Conservation (phyloP, 30 jellyfish, hydroid and myxozoan genomes). For the Cassiopea xamachana region DNA sequence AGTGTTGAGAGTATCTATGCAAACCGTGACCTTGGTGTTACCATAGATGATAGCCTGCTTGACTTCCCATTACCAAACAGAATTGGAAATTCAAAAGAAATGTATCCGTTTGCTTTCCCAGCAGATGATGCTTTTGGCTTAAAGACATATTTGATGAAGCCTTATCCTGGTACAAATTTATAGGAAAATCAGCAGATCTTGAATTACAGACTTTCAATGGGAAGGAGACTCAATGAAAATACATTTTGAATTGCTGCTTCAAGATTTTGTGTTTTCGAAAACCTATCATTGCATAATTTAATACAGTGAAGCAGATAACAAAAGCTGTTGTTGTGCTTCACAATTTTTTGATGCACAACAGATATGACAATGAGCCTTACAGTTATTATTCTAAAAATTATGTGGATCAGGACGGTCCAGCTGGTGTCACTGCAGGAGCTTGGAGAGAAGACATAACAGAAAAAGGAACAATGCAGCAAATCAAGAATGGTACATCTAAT, state of each 20-base stretch:
- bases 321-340: constrained; percentile 8
- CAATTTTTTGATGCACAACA: constrained; percentile 1
- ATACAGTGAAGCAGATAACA: constrained; percentile 1
- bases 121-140: constrained; percentile 12
- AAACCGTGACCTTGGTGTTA: neutral
- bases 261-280: neutral
- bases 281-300: neutral
- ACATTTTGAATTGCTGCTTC: constrained; percentile 5
- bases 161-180: constrained; percentile 10
- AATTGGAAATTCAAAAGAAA: neutral
- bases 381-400: neutral
- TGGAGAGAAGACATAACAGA: constrained; percentile 9
- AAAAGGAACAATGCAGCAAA: constrained; percentile 13
- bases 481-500: neutral
- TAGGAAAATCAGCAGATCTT: constrained; percentile 1
- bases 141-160: neutral
- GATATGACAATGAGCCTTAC: constrained; percentile 7
- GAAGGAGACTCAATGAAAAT: constrained; percentile 6
- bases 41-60: constrained; percentile 6
- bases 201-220: neutral
- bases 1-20: constrained; percentile 9
- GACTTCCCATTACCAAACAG: neutral
- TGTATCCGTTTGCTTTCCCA: neutral
- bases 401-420: constrained; percentile 11
- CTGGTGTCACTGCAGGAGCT: constrained; percentile 17